Percentiles rank a stretch among this genome's conserved stretches.
Evolutionary conservation across 2,113 vertebrate genomes (phyloP).

Genomic region (Heptranchias perlo): DNA sequence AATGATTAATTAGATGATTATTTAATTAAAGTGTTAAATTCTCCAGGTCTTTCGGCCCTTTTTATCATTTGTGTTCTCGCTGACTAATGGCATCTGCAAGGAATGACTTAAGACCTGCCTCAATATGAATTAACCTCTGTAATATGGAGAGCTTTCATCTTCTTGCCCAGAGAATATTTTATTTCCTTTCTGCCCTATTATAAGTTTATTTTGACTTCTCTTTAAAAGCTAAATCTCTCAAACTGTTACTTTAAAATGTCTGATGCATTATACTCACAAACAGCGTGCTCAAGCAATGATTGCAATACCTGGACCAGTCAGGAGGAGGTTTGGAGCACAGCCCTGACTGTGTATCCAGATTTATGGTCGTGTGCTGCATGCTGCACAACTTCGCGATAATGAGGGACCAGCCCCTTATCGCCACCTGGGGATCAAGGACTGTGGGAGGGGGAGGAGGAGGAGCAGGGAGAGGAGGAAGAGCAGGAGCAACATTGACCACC

Average conservation of each 20-base stretch:
- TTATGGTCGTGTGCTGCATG: not conserved
- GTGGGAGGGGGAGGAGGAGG: no score
- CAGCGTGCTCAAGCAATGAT: not conserved
- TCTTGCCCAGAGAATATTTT: not conserved
- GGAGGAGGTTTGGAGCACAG: not conserved
- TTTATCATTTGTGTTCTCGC: not conserved
- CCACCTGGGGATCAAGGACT: no score
- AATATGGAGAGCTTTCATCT: not conserved
- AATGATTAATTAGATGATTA: conserved; percentile 23
- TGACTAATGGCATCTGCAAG: not conserved
- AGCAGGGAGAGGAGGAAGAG: no score
- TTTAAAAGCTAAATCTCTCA: not conserved
- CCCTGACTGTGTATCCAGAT: not conserved
- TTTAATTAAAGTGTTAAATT: conserved; percentile 15
- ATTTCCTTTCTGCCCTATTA: not conserved
- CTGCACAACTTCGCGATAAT: not conserved
- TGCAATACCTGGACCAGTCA: not conserved
- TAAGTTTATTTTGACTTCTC: not conserved
- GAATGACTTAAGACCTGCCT: not conserved
- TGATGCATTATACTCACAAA: not conserved
- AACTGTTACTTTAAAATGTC: not conserved
- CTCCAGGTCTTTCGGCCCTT: not conserved
- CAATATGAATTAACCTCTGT: not conserved
- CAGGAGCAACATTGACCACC: no score
- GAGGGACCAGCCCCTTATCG: not conserved